Base-by-base conservation (phyloP, 2,888 invertebrate species). In the Zhuqinia jingwanae region DNA sequence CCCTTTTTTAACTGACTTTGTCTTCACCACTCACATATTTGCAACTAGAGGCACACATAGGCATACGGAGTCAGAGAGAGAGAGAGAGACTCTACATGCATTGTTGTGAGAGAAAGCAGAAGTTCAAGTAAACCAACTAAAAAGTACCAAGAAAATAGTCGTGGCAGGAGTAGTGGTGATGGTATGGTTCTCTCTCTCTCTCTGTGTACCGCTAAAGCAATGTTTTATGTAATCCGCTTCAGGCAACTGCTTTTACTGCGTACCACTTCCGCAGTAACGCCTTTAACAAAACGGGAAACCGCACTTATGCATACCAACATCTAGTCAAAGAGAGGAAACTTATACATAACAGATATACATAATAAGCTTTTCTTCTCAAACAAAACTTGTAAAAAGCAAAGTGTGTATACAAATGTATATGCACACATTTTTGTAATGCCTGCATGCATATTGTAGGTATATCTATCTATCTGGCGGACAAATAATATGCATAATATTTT, bases 181-280 rank as follows among this genome's bases (percentile, higher is more conserved):
- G 56, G 76, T 22, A 36, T 47, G 45, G 47, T 20, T 70, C 25
- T 42, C 10, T 17, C 17, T 70, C 50, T 56, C n/a, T 65, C 13
- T 70, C n/a, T 79, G 50, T 42, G 50, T 65, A 63, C 63, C 36
- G 25, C 45, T 70, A 56, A 73, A 81, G 70, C 81, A 81, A 53
- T 81, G 81, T 81, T 81, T 81, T 81, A 73, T 73, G 81, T 81
- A 81, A 81, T 81, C 81, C 81, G 81, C 81, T 81, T 81, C 81
- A 73, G 81, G 81, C 81, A 68, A 81, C 81, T 73, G 60, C 81
- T 81, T 81, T 81, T 73, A 73, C 81, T 78, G 75, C 75, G 75
- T 75, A 70, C 73, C 45, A 81, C 81, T 81, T 81, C 73, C 73
- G 50, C 81, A 70, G 81, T 81, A 81, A 81, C 81, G 81, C 81